phyloP scores from a whole-genome alignment of 2,113 vertebrate genomes.

The Pantherophis guttatus region DNA sequence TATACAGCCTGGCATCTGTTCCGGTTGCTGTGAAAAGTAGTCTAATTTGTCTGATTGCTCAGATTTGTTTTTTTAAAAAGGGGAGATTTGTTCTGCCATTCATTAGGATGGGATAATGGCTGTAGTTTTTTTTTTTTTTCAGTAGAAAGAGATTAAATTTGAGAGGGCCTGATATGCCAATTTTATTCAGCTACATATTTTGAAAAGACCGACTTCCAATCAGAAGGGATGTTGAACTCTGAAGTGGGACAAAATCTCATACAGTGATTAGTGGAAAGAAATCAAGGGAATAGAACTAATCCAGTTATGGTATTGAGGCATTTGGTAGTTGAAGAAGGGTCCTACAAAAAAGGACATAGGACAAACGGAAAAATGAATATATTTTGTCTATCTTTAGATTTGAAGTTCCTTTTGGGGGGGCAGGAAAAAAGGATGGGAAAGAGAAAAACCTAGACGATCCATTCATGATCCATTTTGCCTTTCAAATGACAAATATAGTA shows the following conservation, averaged over 20 bases:
- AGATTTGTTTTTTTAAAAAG: not conserved
- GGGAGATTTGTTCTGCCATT: not conserved
- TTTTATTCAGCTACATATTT: not conserved
- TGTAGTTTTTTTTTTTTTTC: not conserved
- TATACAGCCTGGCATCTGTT: not conserved
- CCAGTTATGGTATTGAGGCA: not conserved
- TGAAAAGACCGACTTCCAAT: not conserved
- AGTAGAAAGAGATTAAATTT: not conserved
- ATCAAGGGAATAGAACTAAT: not conserved
- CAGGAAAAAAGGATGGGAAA: not conserved
- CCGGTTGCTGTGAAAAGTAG: not conserved
- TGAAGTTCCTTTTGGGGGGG: not conserved
- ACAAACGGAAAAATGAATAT: not conserved
- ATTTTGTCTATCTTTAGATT: not conserved
- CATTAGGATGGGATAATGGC: not conserved
- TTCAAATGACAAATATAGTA: not conserved
- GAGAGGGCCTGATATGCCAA: not conserved
- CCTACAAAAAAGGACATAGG: not conserved
- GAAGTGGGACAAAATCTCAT: not conserved
- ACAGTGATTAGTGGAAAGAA: not conserved
- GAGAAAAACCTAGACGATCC: not conserved
- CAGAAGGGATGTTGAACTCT: not conserved
- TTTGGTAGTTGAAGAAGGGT: not conserved
- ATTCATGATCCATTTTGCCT: not conserved
- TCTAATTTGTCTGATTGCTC: not conserved